Evolutionary conservation across 2,797 vertebrate genomes (phyloP).

Genomic region (Buceros bicornis): DNA sequence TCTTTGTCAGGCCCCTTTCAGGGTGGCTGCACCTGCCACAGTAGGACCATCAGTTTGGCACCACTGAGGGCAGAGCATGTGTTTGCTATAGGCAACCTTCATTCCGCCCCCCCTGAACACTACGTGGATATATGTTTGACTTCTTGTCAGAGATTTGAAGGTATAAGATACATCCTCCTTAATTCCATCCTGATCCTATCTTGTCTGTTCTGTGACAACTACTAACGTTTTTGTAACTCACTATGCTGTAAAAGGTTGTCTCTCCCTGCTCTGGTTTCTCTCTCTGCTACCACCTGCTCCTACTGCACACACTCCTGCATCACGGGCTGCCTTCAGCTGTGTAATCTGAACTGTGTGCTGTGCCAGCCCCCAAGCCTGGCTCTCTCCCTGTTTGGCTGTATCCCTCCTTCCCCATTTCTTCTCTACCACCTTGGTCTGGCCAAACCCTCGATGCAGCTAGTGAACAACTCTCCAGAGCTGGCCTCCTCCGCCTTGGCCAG

Average conservation of each 20-base stretch:
- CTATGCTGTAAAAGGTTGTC: not conserved
- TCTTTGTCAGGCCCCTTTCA: too few relatives aligned
- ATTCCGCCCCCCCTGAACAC: not conserved
- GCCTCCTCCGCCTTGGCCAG: not conserved
- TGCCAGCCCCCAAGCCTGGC: rapidly evolving
- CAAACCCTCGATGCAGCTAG: not conserved
- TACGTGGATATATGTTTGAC: not conserved
- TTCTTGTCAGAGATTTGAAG: not conserved
- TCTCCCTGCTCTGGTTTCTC: not conserved
- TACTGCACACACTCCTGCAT: rapidly evolving
- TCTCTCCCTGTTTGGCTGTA: not conserved
- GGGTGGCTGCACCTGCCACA: too few relatives aligned
- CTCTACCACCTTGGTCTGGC: not conserved
- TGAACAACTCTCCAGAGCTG: rapidly evolving
- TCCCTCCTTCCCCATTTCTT: not conserved
- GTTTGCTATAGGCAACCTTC: not conserved
- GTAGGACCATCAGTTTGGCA: not conserved
- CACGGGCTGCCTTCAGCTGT: not conserved
- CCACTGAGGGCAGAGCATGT: rapidly evolving
- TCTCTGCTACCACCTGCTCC: not conserved
- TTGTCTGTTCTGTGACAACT: not conserved
- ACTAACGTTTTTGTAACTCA: not conserved
- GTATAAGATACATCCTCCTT: not conserved
- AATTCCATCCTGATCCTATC: not conserved
- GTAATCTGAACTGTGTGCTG: not conserved